Conservation (phyloP, 2,113 vertebrate genomes). For the Bambusicola thoracicus region DNA sequence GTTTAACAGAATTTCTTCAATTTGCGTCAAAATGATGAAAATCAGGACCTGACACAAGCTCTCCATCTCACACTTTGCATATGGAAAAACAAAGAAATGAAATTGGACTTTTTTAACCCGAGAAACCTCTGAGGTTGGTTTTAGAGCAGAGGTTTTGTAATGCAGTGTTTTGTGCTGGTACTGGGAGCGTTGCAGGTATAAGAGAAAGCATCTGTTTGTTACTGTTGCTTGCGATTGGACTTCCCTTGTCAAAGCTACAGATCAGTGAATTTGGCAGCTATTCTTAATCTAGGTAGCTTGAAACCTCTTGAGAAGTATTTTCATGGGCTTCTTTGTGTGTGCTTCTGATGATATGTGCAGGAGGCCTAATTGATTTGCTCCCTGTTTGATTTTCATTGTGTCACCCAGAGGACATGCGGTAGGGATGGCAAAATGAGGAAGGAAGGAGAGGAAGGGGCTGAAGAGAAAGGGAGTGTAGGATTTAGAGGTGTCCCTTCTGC, state of each 20-base stretch:
- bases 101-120: not conserved
- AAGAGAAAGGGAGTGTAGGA: not conserved
- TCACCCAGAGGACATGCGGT: not conserved
- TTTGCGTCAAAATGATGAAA: conserved; percentile 51
- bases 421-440: not conserved
- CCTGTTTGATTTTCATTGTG: not conserved
- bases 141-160: not conserved
- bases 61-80: conserved; percentile 1
- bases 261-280: not conserved
- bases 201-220: not conserved
- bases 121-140: accelerated
- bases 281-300: not conserved
- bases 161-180: not conserved
- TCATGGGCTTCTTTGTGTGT: not conserved
- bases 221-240: not conserved
- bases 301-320: not conserved
- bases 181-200: not conserved
- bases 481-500: not conserved
- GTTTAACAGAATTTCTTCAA: conserved; percentile 56
- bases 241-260: not conserved
- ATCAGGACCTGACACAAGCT: not conserved
- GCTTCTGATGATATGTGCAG: not conserved
- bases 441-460: not conserved
- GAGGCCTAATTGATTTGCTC: not conserved
- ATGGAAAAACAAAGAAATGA: not conserved